Evolutionary conservation across 1,140 invertebrate genomes (phyloP), one percentile per base, ranked within the genome.

Genomic region (Mesaphorura yosii): DNA sequence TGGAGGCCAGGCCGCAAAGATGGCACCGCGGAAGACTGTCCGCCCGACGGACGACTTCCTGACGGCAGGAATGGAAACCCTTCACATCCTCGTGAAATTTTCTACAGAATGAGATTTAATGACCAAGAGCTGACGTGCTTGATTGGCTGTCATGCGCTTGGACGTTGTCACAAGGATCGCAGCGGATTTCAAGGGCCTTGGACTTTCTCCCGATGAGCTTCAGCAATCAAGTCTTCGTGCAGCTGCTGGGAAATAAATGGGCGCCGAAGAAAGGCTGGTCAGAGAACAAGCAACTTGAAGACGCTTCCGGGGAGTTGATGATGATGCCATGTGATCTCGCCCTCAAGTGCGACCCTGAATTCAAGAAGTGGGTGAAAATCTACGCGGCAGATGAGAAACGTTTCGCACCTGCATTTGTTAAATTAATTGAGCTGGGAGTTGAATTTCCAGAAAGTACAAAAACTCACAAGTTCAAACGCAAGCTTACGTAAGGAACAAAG

Each of bases 311-410:
- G 20, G 44, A 54, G 39, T 39, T 58, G 20, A 58, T 58, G n/a
- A 58, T 58, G 57, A 48, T 58, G 29, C 57, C 57, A 29, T 39
- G 51, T 6, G 57, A 58, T 38, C 50, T 58, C 48, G 48, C 48
- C 6, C 55, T 58, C 38, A 38, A 38, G 3, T 42, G 55, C n/a
- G 57, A 58, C 34, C 46, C 41, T 15, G 52, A 49, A 22, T 58
- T 58, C 41, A 58, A 55, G 28, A 46, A 58, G 28, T 58, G 57
- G 57, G 47, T 50, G 10, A 52, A 58, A 29, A 47, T 25, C 14
- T 58, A 58, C 29, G 57, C 57, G 17, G 55, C 54, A 37, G 57
- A 58, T 37, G 52, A 58, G 29, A 52, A 58, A 19, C 51, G 55
- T 41, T 58, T 58, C 37, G 29, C 57, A 15, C 52, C 54, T 22